Base-by-base conservation (phyloP, 2,888 invertebrate genomes). In the Athalia circularis region DNA sequence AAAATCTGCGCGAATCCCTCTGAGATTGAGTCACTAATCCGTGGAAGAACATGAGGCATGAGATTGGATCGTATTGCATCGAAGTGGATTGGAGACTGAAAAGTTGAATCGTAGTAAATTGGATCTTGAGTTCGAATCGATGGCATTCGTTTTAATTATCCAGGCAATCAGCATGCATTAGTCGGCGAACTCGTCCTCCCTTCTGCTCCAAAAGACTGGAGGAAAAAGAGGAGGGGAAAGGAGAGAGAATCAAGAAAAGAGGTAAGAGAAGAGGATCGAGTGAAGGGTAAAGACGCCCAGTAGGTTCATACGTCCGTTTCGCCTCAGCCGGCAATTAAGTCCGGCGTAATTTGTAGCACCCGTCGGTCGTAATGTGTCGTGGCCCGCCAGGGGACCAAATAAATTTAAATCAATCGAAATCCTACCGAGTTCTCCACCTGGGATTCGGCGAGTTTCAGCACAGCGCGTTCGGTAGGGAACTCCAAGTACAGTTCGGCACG, bases 121-220 rank as follows among this genome's bases (percentile, higher is more conserved):
- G 62, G 52, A 75, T 75, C 75, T 75, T 11, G 64, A 65, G 57
- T 76, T 65, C 65, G 76, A 64, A 79, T 65, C 79, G 54, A 59
- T 74, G 79, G 76, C 79, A 79, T 79, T 50, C 79, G 75, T 79
- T 79, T 79, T 79, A 79, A 79, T 79, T 79, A 79, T 79, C 76
- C 67, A 13, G 76, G 79, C 79, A 79, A 79, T 79, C 79, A 79
- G 75, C 79, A 76, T 79, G 79, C 79, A 79, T 79, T 79, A 79
- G 79, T 75, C 75, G 75, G 50, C 65, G 47, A 59, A 75, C 79
- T 65, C 79, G 57, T 79, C 76, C 65, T 65, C 70, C 62, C 70
- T 61, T 61, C 47, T 62, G 61, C 65, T 57, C 75, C 62, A 62
- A 50, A 29, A 75, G 7, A 62, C 75, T 61, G 47, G 43, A 29